Evolutionary conservation across 2,113 vertebrate species (phyloP).

Genomic region (Emydocephalus ijimae): DNA sequence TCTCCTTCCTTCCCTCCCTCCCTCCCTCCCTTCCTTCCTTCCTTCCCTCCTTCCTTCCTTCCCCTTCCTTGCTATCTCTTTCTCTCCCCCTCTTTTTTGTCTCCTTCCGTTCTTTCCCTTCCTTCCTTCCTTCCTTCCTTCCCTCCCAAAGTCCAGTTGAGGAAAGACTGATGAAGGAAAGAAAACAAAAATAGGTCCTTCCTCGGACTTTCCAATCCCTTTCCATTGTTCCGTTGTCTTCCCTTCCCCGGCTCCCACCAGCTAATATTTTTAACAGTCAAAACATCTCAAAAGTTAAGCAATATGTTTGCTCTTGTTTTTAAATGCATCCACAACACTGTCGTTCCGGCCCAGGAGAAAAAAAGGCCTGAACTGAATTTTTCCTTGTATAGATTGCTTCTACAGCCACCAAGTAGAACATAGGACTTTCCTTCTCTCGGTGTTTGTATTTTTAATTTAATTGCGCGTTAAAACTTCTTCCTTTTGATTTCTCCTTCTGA

Average conservation of each 20-base stretch:
- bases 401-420: slow-evolving; percentile 46
- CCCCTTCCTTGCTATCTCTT: no score
- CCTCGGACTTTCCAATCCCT: accelerated
- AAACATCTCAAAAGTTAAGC: slow-evolving; percentile 53
- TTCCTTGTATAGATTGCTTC: slow-evolving; percentile 50
- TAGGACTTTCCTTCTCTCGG: slow-evolving; percentile 50
- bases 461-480: slow-evolving; percentile 58
- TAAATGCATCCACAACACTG: background rate
- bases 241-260: background rate
- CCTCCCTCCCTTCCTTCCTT: no score
- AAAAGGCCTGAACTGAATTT: slow-evolving; percentile 39
- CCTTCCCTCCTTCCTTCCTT: no score
- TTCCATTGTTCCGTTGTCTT: background rate
- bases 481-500: slow-evolving; percentile 38
- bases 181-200: background rate
- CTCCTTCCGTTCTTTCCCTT: no score
- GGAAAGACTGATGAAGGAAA: background rate
- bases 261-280: background rate
- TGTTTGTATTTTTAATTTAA: slow-evolving; percentile 79
- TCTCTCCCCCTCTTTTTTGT: no score
- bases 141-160: no score
- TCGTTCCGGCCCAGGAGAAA: slow-evolving; percentile 4
- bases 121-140: background rate
- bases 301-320: slow-evolving; percentile 68
- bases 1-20: no score